phyloP scores from a whole-genome alignment of 2,113 vertebrate genomes.

The Lycocorax pyrrhopterus region DNA sequence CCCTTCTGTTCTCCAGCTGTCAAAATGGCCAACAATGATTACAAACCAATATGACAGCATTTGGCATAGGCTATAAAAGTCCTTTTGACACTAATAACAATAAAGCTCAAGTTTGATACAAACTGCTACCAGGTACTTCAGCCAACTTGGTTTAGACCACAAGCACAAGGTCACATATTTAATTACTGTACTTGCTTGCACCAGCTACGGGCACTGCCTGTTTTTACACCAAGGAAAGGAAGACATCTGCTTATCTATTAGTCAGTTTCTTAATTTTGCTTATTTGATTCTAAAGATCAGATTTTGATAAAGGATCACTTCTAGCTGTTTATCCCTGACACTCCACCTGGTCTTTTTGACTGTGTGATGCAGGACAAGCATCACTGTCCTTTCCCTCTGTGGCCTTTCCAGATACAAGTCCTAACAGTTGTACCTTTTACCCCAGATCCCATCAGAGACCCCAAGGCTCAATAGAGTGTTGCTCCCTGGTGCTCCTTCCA shows the following conservation, averaged over 20 bases:
- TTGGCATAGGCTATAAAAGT: neutral
- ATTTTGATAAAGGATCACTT: neutral
- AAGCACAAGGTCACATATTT: neutral
- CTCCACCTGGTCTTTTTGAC: neutral
- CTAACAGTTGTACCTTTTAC: neutral
- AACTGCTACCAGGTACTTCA: neutral
- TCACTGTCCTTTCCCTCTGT: neutral
- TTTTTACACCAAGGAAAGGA: neutral
- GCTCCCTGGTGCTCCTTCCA: neutral
- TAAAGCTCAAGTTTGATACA: neutral
- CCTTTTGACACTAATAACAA: neutral
- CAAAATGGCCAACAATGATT: constrained; percentile 17
- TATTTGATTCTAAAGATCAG: neutral
- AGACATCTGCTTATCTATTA: neutral
- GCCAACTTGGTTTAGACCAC: neutral
- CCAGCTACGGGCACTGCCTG: neutral
- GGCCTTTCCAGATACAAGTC: neutral
- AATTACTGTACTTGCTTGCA: neutral
- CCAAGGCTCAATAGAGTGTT: neutral
- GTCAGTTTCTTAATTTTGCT: neutral
- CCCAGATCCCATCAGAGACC: neutral
- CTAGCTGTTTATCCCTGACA: neutral
- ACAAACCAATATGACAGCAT: neutral
- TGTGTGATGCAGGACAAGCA: neutral
- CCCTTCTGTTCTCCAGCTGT: constrained; percentile 2